Conservation (phyloP, 2,797 vertebrate species). For the Paratrypauchen microcephalus region DNA sequence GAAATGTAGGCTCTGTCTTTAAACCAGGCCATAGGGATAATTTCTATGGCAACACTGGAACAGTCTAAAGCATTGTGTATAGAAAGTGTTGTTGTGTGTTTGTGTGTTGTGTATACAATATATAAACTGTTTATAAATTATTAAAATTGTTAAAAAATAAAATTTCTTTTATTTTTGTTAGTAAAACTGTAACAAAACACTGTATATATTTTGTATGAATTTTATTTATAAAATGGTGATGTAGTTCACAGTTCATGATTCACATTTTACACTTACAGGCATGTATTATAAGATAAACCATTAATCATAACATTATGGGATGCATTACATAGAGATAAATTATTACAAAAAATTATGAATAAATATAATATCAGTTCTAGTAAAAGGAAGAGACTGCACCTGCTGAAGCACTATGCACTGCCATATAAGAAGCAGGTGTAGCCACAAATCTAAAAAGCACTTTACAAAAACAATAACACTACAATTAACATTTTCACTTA, state of each 20-base stretch:
- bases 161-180: neutral
- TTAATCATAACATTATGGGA: too few species aligned
- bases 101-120: neutral
- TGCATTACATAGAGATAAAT: neutral
- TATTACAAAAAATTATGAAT: neutral
- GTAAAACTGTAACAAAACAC: neutral
- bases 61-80: neutral
- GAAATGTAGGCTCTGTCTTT: neutral
- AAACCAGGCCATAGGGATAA: neutral
- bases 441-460: neutral
- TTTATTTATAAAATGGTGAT: neutral
- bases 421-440: neutral
- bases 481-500: slow-evolving; percentile 20
- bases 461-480: neutral
- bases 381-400: neutral
- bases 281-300: neutral
- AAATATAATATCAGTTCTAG: neutral
- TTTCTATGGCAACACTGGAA: too few species aligned
- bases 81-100: too few species aligned
- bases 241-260: neutral
- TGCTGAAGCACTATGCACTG: neutral
- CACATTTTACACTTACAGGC: neutral
- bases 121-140: neutral
- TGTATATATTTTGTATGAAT: too few species aligned
- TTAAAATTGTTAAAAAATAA: too few species aligned